phyloP scores from a whole-genome alignment of 2,888 invertebrate species.

The Conchocele bisecta region DNA sequence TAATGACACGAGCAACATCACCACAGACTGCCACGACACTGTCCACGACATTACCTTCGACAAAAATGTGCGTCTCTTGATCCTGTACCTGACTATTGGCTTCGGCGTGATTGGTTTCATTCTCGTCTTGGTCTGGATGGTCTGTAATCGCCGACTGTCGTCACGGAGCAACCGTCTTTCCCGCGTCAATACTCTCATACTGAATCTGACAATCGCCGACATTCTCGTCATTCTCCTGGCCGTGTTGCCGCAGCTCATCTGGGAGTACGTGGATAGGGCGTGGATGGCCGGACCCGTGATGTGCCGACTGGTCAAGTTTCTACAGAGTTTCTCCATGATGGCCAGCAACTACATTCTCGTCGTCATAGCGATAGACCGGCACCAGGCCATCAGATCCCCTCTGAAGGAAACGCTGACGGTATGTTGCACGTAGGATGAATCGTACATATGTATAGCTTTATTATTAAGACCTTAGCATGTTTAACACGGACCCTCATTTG shows the following conservation, averaged over 20 bases:
- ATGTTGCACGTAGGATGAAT: slow-evolving; percentile 44
- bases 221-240: slow-evolving; percentile 79
- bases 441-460: too few relatives aligned
- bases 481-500: too few relatives aligned
- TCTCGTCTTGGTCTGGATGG: slow-evolving; percentile 78
- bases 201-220: slow-evolving; percentile 81
- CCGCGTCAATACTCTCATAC: slow-evolving; percentile 79
- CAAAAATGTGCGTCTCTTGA: slow-evolving; percentile 65
- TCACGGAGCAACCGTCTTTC: slow-evolving; percentile 77
- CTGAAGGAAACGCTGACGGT: slow-evolving; percentile 78
- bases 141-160: slow-evolving; percentile 69
- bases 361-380: slow-evolving; percentile 81
- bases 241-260: slow-evolving; percentile 78
- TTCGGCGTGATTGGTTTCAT: slow-evolving; percentile 75
- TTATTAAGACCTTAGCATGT: too few relatives aligned
- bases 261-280: slow-evolving; percentile 78
- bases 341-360: slow-evolving; percentile 81
- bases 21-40: slow-evolving; percentile 17
- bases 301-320: slow-evolving; percentile 81
- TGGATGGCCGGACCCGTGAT: slow-evolving; percentile 80
- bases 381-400: slow-evolving; percentile 81
- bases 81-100: slow-evolving; percentile 73
- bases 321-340: slow-evolving; percentile 80
- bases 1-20: too few relatives aligned
- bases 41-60: slow-evolving; percentile 77